Evolutionary conservation across 2,888 invertebrate species (phyloP).

Genomic region (Coelopa pilipes): DNA sequence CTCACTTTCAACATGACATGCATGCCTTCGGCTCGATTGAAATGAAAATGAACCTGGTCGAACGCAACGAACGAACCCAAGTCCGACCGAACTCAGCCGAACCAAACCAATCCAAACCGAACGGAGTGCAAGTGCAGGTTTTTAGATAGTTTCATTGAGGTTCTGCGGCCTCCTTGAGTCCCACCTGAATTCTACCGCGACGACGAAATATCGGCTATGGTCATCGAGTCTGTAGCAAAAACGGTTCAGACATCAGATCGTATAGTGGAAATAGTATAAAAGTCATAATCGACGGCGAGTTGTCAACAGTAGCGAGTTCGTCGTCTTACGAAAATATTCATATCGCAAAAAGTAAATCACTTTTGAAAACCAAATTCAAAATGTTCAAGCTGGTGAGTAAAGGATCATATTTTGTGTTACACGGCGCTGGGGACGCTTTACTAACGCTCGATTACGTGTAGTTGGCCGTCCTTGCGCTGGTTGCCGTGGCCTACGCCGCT

Average conservation of each 20-base stretch:
- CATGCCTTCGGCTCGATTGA: slow-evolving; percentile 10
- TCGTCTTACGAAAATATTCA: slow-evolving; percentile 45
- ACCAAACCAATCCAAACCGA: not conserved
- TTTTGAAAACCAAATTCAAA: slow-evolving; percentile 47
- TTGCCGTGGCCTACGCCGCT: slow-evolving; percentile 53
- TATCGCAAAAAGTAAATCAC: slow-evolving; percentile 9
- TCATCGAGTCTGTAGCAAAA: slow-evolving; percentile 42
- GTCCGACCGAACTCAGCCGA: not conserved
- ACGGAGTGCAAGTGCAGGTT: slow-evolving; percentile 39
- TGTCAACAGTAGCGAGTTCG: slow-evolving; percentile 57
- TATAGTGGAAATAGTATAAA: slow-evolving; percentile 50
- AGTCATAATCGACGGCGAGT: slow-evolving; percentile 45
- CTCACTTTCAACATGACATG: not conserved
- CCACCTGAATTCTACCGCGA: slow-evolving; percentile 23
- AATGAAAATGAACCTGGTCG: not conserved
- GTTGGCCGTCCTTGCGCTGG: slow-evolving; percentile 60
- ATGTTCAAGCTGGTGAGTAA: slow-evolving; percentile 66
- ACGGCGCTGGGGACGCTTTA: not conserved
- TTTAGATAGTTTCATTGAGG: slow-evolving; percentile 38
- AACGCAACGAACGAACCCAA: not conserved
- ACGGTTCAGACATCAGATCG: slow-evolving; percentile 6
- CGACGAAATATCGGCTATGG: slow-evolving; percentile 41
- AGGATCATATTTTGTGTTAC: slow-evolving; percentile 10
- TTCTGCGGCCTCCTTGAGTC: slow-evolving; percentile 38
- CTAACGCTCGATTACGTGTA: slow-evolving; percentile 38